Evolutionary conservation across 2,888 invertebrate species (phyloP).

Genomic region (Archips crataeganus): DNA sequence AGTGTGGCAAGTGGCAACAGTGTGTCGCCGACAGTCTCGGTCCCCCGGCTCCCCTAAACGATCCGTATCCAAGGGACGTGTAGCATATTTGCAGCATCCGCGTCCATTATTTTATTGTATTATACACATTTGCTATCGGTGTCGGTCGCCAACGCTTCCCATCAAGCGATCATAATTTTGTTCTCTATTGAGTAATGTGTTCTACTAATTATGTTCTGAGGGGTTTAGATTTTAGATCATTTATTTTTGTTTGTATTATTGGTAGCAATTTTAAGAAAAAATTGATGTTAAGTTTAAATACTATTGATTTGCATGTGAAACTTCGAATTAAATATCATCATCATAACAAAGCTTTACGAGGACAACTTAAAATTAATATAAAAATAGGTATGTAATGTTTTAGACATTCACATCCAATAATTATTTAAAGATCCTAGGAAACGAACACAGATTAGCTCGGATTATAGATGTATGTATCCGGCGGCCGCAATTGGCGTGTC

Average conservation of each 20-base stretch:
- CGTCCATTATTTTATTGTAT: conserved; percentile 49
- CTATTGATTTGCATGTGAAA: too few species aligned
- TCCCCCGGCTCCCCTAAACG: conserved; percentile 33
- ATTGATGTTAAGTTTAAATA: too few species aligned
- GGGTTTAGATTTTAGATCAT: neutral
- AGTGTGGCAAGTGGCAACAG: conserved; percentile 5
- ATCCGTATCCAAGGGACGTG: conserved; percentile 40
- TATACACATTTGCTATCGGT: conserved; percentile 24
- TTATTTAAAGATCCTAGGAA: neutral
- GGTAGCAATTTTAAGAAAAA: too few species aligned
- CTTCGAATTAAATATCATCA: too few species aligned
- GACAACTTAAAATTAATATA: too few species aligned
- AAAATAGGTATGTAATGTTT: too few species aligned
- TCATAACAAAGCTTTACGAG: too few species aligned
- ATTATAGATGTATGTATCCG: conserved; percentile 42
- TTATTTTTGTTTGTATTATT: too few species aligned
- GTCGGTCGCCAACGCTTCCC: conserved; percentile 26
- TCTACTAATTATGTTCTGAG: neutral
- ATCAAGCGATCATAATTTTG: conserved; percentile 20
- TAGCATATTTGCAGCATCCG: conserved; percentile 53
- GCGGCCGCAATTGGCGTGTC: conserved; percentile 47
- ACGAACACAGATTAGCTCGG: neutral
- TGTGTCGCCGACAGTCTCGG: neutral
- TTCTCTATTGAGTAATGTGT: conserved; percentile 4
- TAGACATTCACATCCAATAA: too few species aligned